phyloP scores from a whole-genome alignment of 2,888 invertebrate species.

The Acrocyrtus sp. region DNA sequence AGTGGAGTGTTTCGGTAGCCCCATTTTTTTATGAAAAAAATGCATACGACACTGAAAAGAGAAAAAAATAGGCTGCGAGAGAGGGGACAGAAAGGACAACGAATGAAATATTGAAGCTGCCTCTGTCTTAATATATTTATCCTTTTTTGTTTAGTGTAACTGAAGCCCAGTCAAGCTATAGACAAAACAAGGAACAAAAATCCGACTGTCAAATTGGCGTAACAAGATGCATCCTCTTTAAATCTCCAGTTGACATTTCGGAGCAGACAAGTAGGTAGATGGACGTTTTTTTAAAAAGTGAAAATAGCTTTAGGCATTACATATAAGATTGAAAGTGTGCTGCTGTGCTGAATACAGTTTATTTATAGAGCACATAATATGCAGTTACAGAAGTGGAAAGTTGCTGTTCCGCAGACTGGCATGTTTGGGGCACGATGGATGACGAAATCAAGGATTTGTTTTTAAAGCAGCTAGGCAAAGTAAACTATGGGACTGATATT shows the following conservation, averaged over 20 bases:
- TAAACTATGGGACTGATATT: no score
- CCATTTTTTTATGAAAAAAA: no score
- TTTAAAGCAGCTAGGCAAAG: no score
- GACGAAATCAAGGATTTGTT: constrained; percentile 13
- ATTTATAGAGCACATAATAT: not conserved
- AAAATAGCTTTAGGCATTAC: no score
- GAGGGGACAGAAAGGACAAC: constrained; percentile 40
- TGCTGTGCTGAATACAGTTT: constrained; percentile 4
- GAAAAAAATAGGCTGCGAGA: no score
- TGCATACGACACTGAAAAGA: no score
- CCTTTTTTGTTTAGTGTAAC: constrained; percentile 12
- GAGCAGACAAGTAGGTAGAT: no score
- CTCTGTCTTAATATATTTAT: no score
- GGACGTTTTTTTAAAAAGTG: no score
- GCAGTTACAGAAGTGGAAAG: not conserved
- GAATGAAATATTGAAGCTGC: constrained; percentile 43
- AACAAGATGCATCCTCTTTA: constrained; percentile 57
- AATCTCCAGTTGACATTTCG: constrained; percentile 36
- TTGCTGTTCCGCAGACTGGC: not conserved
- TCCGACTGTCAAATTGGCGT: constrained; percentile 46
- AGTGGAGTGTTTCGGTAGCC: no score
- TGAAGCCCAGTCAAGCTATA: not conserved
- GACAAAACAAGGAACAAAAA: constrained; percentile 5
- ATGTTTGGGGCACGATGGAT: not conserved
- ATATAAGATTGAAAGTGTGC: no score